phyloP scores from a whole-genome alignment of 2,888 invertebrate species.

The Amorpha juglandis region DNA sequence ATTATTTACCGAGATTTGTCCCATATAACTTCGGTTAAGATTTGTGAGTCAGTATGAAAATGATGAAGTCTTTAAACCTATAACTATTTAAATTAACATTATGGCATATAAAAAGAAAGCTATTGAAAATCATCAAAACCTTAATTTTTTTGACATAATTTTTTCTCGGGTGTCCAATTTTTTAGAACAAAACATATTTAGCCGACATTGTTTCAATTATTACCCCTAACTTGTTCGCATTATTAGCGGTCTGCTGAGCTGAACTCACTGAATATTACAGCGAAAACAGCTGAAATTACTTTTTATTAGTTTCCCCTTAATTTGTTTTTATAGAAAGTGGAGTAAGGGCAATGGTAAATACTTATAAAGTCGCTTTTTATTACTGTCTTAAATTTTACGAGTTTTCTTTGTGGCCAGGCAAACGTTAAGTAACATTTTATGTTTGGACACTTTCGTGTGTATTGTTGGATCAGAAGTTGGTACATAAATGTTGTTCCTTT shows the following conservation, averaged over 20 bases:
- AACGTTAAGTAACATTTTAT: constrained; percentile 49
- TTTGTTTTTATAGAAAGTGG: constrained; percentile 51
- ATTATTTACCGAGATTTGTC: too few species aligned
- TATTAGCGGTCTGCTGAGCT: constrained; percentile 23
- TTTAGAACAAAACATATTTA: constrained; percentile 14
- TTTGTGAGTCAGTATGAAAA: too few species aligned
- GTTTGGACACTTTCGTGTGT: constrained; percentile 40
- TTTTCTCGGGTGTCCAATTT: constrained; percentile 28
- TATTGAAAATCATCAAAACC: background rate
- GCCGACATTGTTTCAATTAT: constrained; percentile 10
- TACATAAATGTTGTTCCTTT: constrained; percentile 23
- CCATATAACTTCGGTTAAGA: too few species aligned
- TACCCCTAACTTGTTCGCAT: constrained; percentile 21
- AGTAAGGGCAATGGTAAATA: constrained; percentile 47
- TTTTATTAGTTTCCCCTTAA: constrained; percentile 52
- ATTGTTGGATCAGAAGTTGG: constrained; percentile 34
- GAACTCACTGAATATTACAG: constrained; percentile 31
- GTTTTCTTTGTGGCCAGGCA: constrained; percentile 48
- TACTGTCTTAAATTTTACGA: constrained; percentile 61
- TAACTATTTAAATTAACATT: too few species aligned
- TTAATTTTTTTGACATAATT: background rate
- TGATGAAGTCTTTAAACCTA: too few species aligned
- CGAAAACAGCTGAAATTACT: constrained; percentile 23
- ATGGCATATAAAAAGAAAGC: background rate
- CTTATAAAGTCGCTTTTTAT: constrained; percentile 61